Percentiles rank a stretch among this genome's conserved stretches.
These are phyloP conservation scores for Bufo bufo DNA, from an alignment of 2,113 vertebrate genomes.

Conservation along the genomic window DNA sequence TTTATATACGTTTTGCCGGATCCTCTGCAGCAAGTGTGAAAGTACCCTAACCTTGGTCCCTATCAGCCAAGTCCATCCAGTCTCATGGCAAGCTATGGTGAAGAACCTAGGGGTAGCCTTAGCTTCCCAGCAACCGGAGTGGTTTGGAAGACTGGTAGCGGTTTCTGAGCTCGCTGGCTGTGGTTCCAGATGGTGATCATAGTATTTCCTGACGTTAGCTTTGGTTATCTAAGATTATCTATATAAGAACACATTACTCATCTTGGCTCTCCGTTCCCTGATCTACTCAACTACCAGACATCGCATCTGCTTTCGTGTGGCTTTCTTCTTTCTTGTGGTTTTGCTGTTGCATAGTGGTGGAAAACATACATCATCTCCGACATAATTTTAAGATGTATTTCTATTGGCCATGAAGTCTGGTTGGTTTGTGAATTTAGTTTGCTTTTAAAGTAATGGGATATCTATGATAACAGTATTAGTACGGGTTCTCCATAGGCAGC, in stretches of 20 bases:
- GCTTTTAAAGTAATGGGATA: not conserved
- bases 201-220: too few species aligned
- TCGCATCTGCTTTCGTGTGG: not conserved
- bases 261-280: not conserved
- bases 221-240: not conserved
- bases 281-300: not conserved
- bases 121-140: too few species aligned
- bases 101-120: too few species aligned
- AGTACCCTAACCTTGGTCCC: too few species aligned
- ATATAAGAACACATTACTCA: not conserved
- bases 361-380: not conserved
- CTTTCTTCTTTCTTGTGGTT: conserved; percentile 9
- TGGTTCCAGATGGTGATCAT: too few species aligned
- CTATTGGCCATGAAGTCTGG: not conserved
- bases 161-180: too few species aligned
- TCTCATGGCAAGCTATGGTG: too few species aligned
- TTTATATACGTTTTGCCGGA: too few species aligned
- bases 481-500: not conserved
- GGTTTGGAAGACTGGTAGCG: too few species aligned
- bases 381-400: not conserved
- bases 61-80: too few species aligned
- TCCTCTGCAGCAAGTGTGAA: too few species aligned
- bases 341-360: conserved; percentile 1
- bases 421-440: not conserved
- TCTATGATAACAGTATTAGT: not conserved